These are phyloP conservation scores for Phoenicopterus ruber DNA, from an alignment of 2,113 vertebrate species.

Conservation along the genomic window DNA sequence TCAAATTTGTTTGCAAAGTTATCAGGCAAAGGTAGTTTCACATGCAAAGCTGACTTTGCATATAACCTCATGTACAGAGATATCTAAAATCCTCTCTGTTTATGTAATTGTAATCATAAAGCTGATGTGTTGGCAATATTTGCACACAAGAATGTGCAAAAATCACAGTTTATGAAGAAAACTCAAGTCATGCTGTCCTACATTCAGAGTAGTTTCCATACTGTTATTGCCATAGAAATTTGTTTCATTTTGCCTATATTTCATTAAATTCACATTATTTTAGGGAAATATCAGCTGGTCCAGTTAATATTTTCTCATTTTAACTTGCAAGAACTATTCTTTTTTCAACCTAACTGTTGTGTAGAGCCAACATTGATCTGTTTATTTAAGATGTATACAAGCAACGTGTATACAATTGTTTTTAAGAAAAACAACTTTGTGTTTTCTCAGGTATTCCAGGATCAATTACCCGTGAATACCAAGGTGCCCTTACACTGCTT, in stretches of 20 bases:
- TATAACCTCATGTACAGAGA: background rate
- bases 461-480: accelerated
- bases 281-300: background rate
- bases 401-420: background rate
- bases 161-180: background rate
- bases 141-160: background rate
- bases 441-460: background rate
- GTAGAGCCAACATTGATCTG: background rate
- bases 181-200: background rate
- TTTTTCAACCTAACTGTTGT: background rate
- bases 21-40: background rate
- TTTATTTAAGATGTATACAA: background rate
- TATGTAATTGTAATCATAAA: background rate
- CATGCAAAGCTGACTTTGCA: background rate
- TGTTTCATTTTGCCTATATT: background rate
- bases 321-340: background rate
- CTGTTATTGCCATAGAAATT: background rate
- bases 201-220: background rate
- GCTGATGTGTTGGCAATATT: background rate
- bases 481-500: background rate
- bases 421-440: background rate
- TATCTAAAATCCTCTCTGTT: background rate
- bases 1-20: background rate
- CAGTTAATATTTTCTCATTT: background rate
- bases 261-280: background rate